phyloP scores from a whole-genome alignment of 2,888 invertebrate genomes.

The Macropis europaea region DNA sequence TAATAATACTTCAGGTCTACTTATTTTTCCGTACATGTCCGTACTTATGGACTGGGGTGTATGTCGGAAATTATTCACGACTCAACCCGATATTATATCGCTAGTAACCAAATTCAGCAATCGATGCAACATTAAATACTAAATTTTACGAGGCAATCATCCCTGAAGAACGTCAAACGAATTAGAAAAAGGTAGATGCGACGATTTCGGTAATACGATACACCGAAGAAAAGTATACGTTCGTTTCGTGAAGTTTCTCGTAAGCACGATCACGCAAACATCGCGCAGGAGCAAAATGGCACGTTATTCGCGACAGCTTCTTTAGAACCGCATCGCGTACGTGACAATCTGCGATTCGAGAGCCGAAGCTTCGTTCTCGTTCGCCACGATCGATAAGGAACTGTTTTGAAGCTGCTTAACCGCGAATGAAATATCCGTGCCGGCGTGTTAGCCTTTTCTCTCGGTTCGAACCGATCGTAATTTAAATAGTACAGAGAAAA shows the following conservation, averaged over 20 bases:
- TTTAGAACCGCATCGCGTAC: background rate
- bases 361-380: background rate
- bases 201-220: too few relatives aligned
- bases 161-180: too few relatives aligned
- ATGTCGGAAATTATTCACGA: too few relatives aligned
- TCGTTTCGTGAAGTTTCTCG: background rate
- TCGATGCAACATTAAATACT: too few relatives aligned
- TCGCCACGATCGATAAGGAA: slow-evolving; percentile 1
- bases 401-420: background rate
- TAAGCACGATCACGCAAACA: background rate
- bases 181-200: too few relatives aligned
- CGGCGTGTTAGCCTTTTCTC: background rate
- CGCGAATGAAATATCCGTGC: background rate
- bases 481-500: background rate
- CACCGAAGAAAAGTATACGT: too few relatives aligned
- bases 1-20: too few relatives aligned
- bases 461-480: slow-evolving; percentile 25
- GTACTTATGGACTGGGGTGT: too few relatives aligned
- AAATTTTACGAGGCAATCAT: too few relatives aligned
- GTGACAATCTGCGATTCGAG: slow-evolving; percentile 11
- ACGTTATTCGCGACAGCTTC: background rate
- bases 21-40: too few relatives aligned
- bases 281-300: background rate
- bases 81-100: too few relatives aligned
- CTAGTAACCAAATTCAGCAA: too few relatives aligned